phyloP scores from a whole-genome alignment of 2,797 vertebrate species.

The Echiichthys vipera region DNA sequence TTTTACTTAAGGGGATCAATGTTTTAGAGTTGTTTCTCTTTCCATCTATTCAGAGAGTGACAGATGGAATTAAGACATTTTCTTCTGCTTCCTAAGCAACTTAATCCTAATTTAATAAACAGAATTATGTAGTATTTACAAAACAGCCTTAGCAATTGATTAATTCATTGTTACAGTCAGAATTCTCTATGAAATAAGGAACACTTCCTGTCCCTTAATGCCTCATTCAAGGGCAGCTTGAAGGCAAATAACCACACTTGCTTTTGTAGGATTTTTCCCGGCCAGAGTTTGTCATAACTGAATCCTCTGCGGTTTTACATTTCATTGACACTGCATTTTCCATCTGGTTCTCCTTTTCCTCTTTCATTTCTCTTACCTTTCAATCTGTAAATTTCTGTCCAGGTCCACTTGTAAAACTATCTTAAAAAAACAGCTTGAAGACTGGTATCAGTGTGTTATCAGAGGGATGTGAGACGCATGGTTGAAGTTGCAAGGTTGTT shows the following conservation, averaged over 20 bases:
- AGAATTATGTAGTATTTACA: background rate
- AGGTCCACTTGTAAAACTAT: conserved; percentile 10
- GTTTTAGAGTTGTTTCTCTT: background rate
- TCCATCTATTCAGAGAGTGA: background rate
- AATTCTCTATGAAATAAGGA: conserved; percentile 2
- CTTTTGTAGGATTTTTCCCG: conserved; percentile 40
- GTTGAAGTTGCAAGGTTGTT: background rate
- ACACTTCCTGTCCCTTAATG: conserved; percentile 19
- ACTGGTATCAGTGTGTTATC: conserved; percentile 15
- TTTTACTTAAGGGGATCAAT: background rate
- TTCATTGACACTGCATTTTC: conserved; percentile 61
- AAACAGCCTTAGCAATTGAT: background rate
- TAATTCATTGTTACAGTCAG: background rate
- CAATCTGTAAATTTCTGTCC: conserved; percentile 31
- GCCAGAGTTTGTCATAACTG: conserved; percentile 46
- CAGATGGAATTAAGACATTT: background rate
- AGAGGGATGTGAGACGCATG: conserved; percentile 10
- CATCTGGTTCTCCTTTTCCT: conserved; percentile 46
- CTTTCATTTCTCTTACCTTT: conserved; percentile 47
- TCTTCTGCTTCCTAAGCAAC: background rate
- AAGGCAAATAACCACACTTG: conserved; percentile 37
- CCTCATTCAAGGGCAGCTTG: conserved; percentile 16
- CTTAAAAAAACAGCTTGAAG: conserved; percentile 18
- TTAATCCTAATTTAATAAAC: background rate
- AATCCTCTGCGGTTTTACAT: conserved; percentile 47